Percentiles rank a stretch among this genome's conserved stretches.
Conservation (phyloP, 2,113 vertebrate species). For the Junco hyemalis region DNA sequence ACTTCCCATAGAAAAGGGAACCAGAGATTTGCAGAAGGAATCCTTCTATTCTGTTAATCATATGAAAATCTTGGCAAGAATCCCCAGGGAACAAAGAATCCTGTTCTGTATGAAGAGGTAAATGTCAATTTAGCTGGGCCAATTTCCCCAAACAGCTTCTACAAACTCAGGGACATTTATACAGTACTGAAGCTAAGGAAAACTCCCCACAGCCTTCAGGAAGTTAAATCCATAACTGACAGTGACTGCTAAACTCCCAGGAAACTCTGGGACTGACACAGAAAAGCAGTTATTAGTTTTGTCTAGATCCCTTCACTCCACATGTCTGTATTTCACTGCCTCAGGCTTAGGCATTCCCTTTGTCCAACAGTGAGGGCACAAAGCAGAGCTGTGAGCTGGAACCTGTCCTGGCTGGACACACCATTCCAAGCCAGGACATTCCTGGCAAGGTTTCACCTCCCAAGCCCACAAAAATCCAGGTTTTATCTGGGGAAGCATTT, state of each 20-base stretch:
- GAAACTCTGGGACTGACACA: neutral
- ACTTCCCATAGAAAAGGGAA: neutral
- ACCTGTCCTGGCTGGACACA: neutral
- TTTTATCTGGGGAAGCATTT: neutral
- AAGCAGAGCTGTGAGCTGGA: neutral
- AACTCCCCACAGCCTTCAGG: neutral
- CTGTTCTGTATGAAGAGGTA: neutral
- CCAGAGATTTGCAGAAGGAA: neutral
- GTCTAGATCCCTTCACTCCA: neutral
- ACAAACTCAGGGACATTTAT: neutral
- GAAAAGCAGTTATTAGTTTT: neutral
- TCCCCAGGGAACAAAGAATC: neutral
- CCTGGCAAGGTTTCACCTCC: neutral
- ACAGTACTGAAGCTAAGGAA: neutral
- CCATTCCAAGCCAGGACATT: fast-evolving
- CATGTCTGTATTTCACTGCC: neutral
- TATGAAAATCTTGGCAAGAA: neutral
- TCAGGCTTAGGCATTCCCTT: neutral
- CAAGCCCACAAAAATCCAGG: no score
- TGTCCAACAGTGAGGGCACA: neutral
- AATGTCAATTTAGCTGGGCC: neutral
- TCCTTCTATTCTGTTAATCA: neutral
- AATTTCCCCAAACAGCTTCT: neutral
- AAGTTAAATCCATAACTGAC: neutral
- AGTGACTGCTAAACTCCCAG: neutral